Base-by-base conservation (phyloP, 2,888 invertebrate species). In the Hoplodrina blanda region DNA sequence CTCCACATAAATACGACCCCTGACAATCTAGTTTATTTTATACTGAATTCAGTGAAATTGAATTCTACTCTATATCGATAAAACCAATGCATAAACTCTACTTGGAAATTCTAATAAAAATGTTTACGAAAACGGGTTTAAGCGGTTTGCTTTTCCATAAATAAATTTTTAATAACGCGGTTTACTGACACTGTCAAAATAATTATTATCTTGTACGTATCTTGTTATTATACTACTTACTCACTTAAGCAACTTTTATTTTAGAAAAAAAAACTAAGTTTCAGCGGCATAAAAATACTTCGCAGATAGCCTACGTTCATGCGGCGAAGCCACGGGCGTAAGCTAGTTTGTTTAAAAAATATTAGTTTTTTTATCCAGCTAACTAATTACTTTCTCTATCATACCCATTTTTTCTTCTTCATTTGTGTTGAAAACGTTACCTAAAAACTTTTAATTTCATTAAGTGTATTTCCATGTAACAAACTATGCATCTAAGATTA, bases 11-110 rank as follows among this genome's bases (percentile, higher is more conserved):
- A 90, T 87, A 87, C 88, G 85, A 87, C 84, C 88, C 88, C 85
- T 85, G 84, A 89, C 85, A 89, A 86, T 87, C 87, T 86, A 88
- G 90, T 90, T 90, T 90, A 90, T 89, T 89, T 87, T 87, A 87
- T 87, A 87, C 87, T 85, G 86, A 89, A 88, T 90, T 87, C 85
- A 85, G 83, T 85, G 84, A 82, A 89, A 90, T 90, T 88, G 90
- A 90, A 90, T 90, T 88, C 87, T 83, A 86, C 79, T 86, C 77
- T 80, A 83, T 85, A 84, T 74, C 87, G 84, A 85, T 85, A 88
- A 87, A 88, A 52, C 80, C 82, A 85, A 83, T 86, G 88, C 88
- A 88, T 88, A 88, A 88, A 85, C 79, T 87, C 76, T 78, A 84
- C 83, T 89, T 83, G 78, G 78, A 86, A 70, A 80, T 85, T 78